Conservation (phyloP, 2,797 vertebrate genomes). For the Spondyliosoma cantharus region DNA sequence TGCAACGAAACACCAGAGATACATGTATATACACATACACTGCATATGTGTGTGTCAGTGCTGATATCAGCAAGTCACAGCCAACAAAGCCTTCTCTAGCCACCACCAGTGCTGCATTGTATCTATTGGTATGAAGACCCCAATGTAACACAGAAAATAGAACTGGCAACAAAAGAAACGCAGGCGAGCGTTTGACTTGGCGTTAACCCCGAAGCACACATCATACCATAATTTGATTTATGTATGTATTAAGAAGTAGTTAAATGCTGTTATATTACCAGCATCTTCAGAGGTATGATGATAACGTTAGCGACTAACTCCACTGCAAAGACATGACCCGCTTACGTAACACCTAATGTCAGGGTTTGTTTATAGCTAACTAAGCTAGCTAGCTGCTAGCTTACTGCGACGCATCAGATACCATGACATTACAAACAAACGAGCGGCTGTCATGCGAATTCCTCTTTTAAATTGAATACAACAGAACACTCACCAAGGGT, state of each 20-base stretch:
- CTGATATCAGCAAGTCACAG: conserved; percentile 76
- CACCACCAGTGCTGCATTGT: conserved; percentile 60
- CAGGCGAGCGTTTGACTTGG: conserved; percentile 20
- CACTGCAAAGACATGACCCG: conserved; percentile 55
- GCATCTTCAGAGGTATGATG: too few relatives aligned
- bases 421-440: neutral
- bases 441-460: fast-evolving
- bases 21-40: conserved; percentile 22
- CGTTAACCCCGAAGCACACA: neutral
- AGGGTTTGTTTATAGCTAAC: conserved; percentile 80
- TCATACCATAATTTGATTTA: neutral
- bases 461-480: neutral
- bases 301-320: conserved; percentile 3
- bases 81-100: conserved; percentile 64
- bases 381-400: conserved; percentile 62
- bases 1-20: conserved; percentile 14
- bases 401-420: conserved; percentile 52
- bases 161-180: conserved; percentile 55
- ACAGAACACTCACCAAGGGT: neutral
- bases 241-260: fast-evolving
- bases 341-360: conserved; percentile 80
- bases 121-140: conserved; percentile 48
- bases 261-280: neutral
- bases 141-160: conserved; percentile 43
- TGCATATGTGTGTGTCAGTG: conserved; percentile 45